phyloP scores from a whole-genome alignment of 2,113 vertebrate species.

The Forbesichthys papilliferus region DNA sequence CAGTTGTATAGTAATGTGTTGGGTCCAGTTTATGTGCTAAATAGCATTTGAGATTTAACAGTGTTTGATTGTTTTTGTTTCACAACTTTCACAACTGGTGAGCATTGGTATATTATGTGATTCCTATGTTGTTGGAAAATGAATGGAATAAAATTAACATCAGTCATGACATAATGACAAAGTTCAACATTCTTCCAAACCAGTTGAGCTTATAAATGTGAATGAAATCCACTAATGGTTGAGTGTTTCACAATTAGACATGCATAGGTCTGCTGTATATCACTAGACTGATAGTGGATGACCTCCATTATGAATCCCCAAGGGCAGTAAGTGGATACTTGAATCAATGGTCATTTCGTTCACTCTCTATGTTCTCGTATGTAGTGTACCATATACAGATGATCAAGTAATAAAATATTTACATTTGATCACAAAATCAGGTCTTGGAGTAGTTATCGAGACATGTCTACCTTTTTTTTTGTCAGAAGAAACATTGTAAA shows the following conservation, averaged over 20 bases:
- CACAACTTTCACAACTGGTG: conserved; percentile 30
- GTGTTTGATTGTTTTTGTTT: conserved; percentile 49
- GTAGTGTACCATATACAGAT: conserved; percentile 58
- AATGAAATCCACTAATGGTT: conserved; percentile 42
- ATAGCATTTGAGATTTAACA: conserved; percentile 43
- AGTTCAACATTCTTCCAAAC: conserved; percentile 27
- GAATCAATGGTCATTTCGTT: background rate
- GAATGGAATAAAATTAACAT: conserved; percentile 19
- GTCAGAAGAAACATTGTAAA: no score
- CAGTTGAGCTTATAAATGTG: conserved; percentile 48
- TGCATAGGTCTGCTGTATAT: conserved; percentile 20
- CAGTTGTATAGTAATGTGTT: conserved; percentile 64
- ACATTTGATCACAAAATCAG: conserved; percentile 17
- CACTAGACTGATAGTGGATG: conserved; percentile 31
- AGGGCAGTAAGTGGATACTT: conserved; percentile 3
- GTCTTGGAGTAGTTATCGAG: no score
- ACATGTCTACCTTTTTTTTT: no score
- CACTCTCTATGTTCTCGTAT: conserved; percentile 47
- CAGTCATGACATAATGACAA: conserved; percentile 15
- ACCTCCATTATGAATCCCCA: conserved; percentile 20
- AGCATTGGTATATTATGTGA: conserved; percentile 14
- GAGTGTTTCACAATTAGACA: conserved; percentile 25
- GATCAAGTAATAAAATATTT: conserved; percentile 61
- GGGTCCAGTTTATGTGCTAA: conserved; percentile 53
- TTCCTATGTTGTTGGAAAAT: conserved; percentile 29